Evolutionary conservation across 2,113 vertebrate species (phyloP), one percentile per base, ranked within the genome.

Genomic region (Tricholaema leucomelas): DNA sequence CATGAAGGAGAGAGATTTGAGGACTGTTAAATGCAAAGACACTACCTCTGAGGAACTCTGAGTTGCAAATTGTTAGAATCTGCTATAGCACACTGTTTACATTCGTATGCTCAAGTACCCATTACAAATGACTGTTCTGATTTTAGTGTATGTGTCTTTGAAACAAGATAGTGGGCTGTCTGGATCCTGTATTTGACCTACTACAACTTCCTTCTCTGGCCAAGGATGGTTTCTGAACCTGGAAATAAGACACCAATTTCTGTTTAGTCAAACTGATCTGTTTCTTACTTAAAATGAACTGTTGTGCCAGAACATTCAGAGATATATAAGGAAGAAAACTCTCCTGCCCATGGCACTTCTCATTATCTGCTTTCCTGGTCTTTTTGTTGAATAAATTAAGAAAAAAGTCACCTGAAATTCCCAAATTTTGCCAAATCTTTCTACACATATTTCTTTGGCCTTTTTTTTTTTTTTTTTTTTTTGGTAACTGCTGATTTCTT

Each of bases 391-490:
- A 36, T 75, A 69, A 83, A 67, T 64, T 8, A 40, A 66, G 50
- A 38, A 25, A n/a, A 46, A 66, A 48, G 10, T 58, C 30, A 61
- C 19, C 13, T 55, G 54, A 85, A 77, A 76, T 82, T 71, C 48
- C 35, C 48, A 25, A 64, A 15, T 86, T 88, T 72, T 90, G 70
- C 54, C 36, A 31, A 35, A 64, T 88, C 88, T 83, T 93, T 95
- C 76, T 94, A 76, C 65, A 90, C 25, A 70, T 74, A 83, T 91
- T 91, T 48, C 76, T 91, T 84, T 94, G 75, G 89, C 87, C 36
- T 91, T 85, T 72, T 1, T n/a, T n/a, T n/a, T n/a, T n/a, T n/a
- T 76, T 58, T 93, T 63, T 63, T 60, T 59, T 35, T 44, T 84
- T 50, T 30, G 3, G 5, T 89, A 78, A 56, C 52, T 85, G 24